These are phyloP conservation scores for Dasyurus viverrinus DNA, from an alignment of 2,113 vertebrate species.

Conservation along the genomic window DNA sequence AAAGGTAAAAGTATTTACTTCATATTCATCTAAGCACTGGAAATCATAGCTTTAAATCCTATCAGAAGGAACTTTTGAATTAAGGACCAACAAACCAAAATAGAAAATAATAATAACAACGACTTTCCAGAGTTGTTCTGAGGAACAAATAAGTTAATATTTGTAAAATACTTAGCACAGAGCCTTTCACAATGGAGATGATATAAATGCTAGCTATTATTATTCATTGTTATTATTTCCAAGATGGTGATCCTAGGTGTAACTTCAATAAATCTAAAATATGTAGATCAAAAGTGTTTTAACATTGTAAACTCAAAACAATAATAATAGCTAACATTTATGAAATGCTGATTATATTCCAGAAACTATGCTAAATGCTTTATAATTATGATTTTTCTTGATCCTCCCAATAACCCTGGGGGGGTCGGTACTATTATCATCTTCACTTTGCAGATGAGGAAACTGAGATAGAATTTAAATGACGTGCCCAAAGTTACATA, in stretches of 20 bases:
- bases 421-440: not conserved
- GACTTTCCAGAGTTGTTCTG: not conserved
- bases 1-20: not conserved
- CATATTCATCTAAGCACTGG: not conserved
- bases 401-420: not conserved
- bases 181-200: fast-evolving
- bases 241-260: not conserved
- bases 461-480: not conserved
- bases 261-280: not conserved
- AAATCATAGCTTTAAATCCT: not conserved
- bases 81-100: not conserved
- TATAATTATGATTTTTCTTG: not conserved
- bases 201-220: not conserved
- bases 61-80: not conserved
- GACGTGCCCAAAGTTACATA: not conserved
- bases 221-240: not conserved
- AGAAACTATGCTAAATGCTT: not conserved
- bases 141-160: not conserved
- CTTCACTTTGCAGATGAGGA: not conserved
- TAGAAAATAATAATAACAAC: too few relatives aligned
- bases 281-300: constrained; percentile 47
- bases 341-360: not conserved
- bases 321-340: not conserved
- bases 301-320: constrained; percentile 71
- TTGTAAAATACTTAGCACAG: fast-evolving